Evolutionary conservation across 2,113 vertebrate genomes (phyloP).

Genomic region (Calonectris borealis): DNA sequence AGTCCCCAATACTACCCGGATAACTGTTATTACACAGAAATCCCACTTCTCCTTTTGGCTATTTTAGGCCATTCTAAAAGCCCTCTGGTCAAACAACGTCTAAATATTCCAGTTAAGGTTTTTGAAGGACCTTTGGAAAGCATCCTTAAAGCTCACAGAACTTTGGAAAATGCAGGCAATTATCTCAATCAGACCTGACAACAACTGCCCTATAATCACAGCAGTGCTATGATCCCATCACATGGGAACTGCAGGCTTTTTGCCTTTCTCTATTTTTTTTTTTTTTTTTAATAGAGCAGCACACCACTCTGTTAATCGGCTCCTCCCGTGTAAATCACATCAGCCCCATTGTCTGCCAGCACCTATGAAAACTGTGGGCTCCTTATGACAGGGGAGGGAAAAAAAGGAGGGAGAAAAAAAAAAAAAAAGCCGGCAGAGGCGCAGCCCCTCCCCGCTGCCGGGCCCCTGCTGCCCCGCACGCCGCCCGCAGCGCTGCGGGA

Average conservation of each 20-base stretch:
- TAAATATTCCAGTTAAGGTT: neutral
- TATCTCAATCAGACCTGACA: neutral
- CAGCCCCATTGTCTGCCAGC: constrained; percentile 80
- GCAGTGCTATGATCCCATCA: neutral
- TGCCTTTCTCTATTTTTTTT: neutral
- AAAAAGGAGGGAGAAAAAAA: too few relatives aligned
- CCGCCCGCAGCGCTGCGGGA: too few relatives aligned
- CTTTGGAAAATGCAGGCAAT: neutral
- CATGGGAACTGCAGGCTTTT: neutral
- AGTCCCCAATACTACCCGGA: neutral
- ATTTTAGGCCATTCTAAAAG: constrained; percentile 7
- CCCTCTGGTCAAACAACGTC: neutral
- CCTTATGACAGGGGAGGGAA: constrained; percentile 19
- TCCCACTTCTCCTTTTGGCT: neutral
- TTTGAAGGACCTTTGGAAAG: neutral
- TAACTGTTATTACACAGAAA: neutral
- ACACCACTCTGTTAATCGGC: neutral
- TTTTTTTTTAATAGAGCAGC: neutral
- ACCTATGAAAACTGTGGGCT: constrained; percentile 69
- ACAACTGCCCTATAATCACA: neutral
- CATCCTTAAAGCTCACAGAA: constrained; percentile 28
- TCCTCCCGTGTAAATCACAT: constrained; percentile 69
- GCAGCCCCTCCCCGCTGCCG: too few relatives aligned
- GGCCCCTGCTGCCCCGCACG: too few relatives aligned
- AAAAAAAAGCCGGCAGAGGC: too few relatives aligned